Conservation (phyloP, 2,888 invertebrate genomes). For the Tillus elongatus region DNA sequence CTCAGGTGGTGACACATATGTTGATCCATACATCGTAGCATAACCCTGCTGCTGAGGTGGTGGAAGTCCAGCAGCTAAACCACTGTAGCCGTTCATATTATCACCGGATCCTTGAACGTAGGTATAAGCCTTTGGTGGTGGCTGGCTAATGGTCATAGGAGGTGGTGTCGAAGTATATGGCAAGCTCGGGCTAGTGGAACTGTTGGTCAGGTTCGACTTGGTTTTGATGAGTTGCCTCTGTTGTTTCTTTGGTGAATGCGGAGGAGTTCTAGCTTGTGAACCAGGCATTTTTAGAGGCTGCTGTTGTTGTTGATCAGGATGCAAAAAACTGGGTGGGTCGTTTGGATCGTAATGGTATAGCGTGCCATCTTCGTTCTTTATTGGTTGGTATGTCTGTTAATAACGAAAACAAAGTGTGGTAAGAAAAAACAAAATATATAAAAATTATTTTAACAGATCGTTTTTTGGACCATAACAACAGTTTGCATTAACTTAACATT, state of each 20-base stretch:
- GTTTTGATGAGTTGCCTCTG: conserved; percentile 11
- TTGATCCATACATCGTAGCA: conserved; percentile 18
- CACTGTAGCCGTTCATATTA: conserved; percentile 6
- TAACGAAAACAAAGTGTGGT: no score
- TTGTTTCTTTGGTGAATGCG: conserved; percentile 12
- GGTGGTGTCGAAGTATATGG: conserved; percentile 35
- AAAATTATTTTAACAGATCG: no score
- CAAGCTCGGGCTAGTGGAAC: conserved; percentile 39
- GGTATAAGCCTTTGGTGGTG: conserved; percentile 19
- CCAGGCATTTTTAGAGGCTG: conserved; percentile 26
- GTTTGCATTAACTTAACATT: no score
- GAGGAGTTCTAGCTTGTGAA: conserved; percentile 14
- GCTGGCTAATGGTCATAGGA: conserved; percentile 17
- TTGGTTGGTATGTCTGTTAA: conserved; percentile 60
- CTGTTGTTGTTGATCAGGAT: conserved; percentile 16
- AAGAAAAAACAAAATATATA: no score
- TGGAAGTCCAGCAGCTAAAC: conserved; percentile 5
- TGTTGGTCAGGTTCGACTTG: conserved; percentile 14
- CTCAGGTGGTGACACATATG: conserved; percentile 16
- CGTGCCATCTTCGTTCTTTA: conserved; percentile 66
- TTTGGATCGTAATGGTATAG: conserved; percentile 69
- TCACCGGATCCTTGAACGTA: conserved; percentile 12
- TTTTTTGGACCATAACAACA: no score
- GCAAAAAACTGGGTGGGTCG: conserved; percentile 46
- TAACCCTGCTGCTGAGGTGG: conserved; percentile 6